Evolutionary conservation across 2,888 invertebrate species (phyloP), one percentile per base, ranked within the genome.

Genomic region (Drosophila quinaria): DNA sequence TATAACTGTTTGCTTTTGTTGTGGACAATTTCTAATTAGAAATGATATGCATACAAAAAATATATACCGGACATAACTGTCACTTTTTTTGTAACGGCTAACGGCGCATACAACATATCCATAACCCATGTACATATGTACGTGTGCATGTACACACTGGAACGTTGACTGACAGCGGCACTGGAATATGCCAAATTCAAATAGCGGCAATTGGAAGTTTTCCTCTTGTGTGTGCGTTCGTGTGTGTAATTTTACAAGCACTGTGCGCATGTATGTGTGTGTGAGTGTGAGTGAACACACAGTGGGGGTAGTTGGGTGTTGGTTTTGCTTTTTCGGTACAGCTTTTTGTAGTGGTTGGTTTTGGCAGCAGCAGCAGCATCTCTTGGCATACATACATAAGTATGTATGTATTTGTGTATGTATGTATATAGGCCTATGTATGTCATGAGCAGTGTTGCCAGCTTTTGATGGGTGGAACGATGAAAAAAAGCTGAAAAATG

Each of bases 21-120:
- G 80, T 80, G 82, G 76, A 76, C 81, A 81, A 76, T 78, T 86
- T 86, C 84, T 86, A 84, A 84, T 84, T 84, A 86, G 86, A 86
- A 86, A 86, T 74, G 75, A 70, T 80, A 72, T 62, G 69, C 66
- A 67, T 55, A 70, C 70, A 35, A 35, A 35, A 37, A 5, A 44
- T 60, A 59, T 65, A 66, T 66, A 62, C 80, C 81, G 83, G 80
- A 81, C 80, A 86, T 84, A 84, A 81, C 83, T 84, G 84, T 86
- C 84, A 84, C 84, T 78, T 76, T 80, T 68, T 79, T 64, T 61
- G 67, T 81, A 80, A 78, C 71, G 78, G 78, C 70, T 76, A 80
- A 80, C 70, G 69, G 78, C 65, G 58, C 71, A 59, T 71, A 56
- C 44, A 70, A 25, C 56, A 50, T 55, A 15, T 56, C 35, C 56